Evolutionary conservation across 2,113 vertebrate species (phyloP).

Genomic region (Jacana jacana): DNA sequence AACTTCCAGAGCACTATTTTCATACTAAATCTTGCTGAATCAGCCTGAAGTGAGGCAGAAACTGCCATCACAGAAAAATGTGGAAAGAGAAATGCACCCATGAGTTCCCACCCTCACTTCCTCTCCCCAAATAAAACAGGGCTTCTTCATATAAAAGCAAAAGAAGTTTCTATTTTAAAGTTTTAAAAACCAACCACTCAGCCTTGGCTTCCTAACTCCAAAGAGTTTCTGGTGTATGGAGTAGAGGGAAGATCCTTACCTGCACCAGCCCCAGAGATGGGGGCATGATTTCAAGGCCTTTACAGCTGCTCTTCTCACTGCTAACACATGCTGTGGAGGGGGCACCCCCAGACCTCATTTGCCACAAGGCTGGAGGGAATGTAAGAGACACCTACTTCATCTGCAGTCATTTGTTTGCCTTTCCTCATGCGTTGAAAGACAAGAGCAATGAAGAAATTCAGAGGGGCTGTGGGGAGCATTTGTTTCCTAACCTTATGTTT

Average conservation of each 20-base stretch:
- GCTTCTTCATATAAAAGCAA: background rate
- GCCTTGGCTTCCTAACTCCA: background rate
- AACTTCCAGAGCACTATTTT: background rate
- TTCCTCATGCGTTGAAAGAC: background rate
- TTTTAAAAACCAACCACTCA: background rate
- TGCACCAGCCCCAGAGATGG: background rate
- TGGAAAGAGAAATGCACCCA: rapidly evolving
- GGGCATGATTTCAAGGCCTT: background rate
- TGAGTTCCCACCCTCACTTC: background rate
- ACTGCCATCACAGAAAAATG: background rate
- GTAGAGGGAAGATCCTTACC: background rate
- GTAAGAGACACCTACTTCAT: background rate
- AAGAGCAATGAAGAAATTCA: background rate
- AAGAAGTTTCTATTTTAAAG: background rate
- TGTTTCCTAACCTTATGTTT: background rate
- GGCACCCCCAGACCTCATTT: background rate
- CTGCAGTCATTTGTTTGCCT: background rate
- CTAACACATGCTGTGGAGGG: rapidly evolving
- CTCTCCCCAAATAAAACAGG: background rate
- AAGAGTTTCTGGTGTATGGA: background rate
- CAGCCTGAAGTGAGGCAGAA: background rate
- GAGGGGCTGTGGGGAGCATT: background rate
- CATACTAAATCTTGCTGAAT: background rate
- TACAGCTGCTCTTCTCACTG: background rate
- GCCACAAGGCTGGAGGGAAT: background rate